phyloP scores from a whole-genome alignment of 2,888 invertebrate genomes.

The Cerceris rybyensis region DNA sequence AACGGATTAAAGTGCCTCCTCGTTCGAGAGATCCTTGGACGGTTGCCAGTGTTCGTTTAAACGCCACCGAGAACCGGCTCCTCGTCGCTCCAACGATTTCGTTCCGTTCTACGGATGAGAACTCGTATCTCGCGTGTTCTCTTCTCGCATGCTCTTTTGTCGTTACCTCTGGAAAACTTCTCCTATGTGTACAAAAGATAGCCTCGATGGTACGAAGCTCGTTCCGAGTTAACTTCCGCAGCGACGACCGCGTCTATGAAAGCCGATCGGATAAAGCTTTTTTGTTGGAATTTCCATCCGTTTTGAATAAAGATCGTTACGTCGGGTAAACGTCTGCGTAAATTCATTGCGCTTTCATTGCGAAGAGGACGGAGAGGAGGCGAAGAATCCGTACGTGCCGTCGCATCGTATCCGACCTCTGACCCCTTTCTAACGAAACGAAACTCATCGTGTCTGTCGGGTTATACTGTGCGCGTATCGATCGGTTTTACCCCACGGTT shows the following conservation, averaged over 20 bases:
- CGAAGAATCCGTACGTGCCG: constrained; percentile 7
- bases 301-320: too few species aligned
- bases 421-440: constrained; percentile 43
- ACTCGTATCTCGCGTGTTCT: background rate
- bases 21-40: constrained; percentile 72
- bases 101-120: constrained; percentile 9
- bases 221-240: too few species aligned
- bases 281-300: too few species aligned
- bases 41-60: constrained; percentile 70
- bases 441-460: constrained; percentile 39
- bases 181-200: too few species aligned
- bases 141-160: too few species aligned
- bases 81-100: constrained; percentile 3
- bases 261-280: too few species aligned
- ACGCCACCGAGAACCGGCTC: constrained; percentile 41
- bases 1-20: constrained; percentile 76
- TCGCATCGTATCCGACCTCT: constrained; percentile 21
- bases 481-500: constrained; percentile 33
- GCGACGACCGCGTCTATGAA: too few species aligned
- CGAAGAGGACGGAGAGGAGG: too few species aligned
- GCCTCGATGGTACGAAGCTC: too few species aligned
- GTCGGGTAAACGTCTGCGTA: too few species aligned
- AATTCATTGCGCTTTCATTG: too few species aligned
- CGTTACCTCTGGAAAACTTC: too few species aligned
- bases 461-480: constrained; percentile 44